Evolutionary conservation across 2,888 invertebrate genomes (phyloP), one percentile per base, ranked within the genome.

Genomic region (Priocnemis perturbator): DNA sequence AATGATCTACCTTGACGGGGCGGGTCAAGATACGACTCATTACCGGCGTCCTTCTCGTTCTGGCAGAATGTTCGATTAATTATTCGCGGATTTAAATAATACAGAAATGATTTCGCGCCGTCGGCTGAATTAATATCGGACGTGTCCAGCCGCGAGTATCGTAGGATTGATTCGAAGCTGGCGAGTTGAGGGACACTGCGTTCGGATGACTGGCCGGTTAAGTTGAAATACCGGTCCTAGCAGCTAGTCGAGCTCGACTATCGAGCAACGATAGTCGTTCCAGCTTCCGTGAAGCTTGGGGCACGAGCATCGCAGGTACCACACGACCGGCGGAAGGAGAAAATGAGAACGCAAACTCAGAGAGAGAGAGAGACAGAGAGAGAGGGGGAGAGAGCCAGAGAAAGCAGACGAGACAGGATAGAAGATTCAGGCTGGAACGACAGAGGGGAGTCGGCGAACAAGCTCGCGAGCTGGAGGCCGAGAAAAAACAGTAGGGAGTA

Each of bases 191-290:
- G 78, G 73, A 76, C 83, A 81, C 83, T 83, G 83, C 64, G 74
- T 64, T 66, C 68, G 76, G 81, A 79, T 79, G 81, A 81, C 79
- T 81, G 71, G 79, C 75, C 71, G 79, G 79, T 73, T 77, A 76
- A 84, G 81, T 81, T 82, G 83, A 85, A 83, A 85, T 84, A 85
- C 84, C 84, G 84, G 84, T 84, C 84, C 73, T 83, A 78, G 81
- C 79, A 66, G 64, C 78, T 71, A 81, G 79, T 66, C 68, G 70
- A 67, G 76, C 74, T 66, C 59, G 44, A 74, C 78, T 73, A 76
- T 72, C 69, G 63, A 61, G 70, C 61, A 69, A 64, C 67, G 76
- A 78, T 78, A 76, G 81, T 73, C 68, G 76, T 79, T 74, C 61
- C 76, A 79, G 81, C 82, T 82, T 82, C 81, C 81, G 81, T 82